Conservation (phyloP, 2,888 invertebrate species). For the Pinctada fucata region DNA sequence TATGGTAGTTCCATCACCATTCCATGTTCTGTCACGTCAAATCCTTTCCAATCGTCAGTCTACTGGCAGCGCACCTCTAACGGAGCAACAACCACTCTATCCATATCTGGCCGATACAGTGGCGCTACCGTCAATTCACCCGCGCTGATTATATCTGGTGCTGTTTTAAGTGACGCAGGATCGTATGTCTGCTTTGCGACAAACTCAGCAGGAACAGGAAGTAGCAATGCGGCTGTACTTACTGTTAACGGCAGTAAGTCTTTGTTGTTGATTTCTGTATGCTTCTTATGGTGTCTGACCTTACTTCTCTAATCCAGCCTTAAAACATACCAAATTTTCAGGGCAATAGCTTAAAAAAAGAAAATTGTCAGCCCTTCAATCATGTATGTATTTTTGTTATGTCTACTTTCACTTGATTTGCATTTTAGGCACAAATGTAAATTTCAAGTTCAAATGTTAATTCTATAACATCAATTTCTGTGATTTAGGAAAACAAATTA, state of each 20-base stretch:
- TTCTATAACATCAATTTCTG: no score
- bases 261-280: background rate
- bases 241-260: slow-evolving; percentile 22
- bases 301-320: no score
- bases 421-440: no score
- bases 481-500: no score
- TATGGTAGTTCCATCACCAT: slow-evolving; percentile 34
- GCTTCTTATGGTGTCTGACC: background rate
- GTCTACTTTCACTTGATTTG: no score
- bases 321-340: no score
- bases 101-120: slow-evolving; percentile 31
- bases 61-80: slow-evolving; percentile 35
- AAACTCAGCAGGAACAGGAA: slow-evolving; percentile 38
- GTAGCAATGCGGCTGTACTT: slow-evolving; percentile 5
- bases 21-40: slow-evolving; percentile 37
- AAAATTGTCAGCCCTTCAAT: no score
- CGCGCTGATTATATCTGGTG: slow-evolving; percentile 42
- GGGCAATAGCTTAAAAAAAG: no score
- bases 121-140: slow-evolving; percentile 41
- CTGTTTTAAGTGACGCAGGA: slow-evolving; percentile 38
- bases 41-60: slow-evolving; percentile 30
- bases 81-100: slow-evolving; percentile 22
- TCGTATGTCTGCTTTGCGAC: slow-evolving; percentile 44
- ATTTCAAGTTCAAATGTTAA: no score
- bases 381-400: no score